phyloP scores from a whole-genome alignment of 2,113 vertebrate genomes.

The Megalops atlanticus region DNA sequence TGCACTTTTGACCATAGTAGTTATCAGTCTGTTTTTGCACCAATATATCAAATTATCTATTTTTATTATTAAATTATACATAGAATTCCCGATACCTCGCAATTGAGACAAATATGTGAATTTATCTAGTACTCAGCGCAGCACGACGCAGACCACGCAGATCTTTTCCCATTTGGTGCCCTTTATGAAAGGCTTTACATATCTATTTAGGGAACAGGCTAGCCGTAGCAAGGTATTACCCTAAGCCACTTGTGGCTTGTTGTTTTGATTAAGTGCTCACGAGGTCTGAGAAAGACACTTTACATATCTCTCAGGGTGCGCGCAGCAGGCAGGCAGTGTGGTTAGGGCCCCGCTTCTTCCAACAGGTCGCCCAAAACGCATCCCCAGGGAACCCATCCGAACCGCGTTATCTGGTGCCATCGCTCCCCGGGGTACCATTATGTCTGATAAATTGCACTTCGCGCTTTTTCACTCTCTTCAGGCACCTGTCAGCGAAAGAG shows the following conservation, averaged over 20 bases:
- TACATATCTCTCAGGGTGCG: slow-evolving; percentile 21
- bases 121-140: neutral
- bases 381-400: neutral
- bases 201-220: slow-evolving; percentile 49
- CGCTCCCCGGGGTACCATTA: neutral
- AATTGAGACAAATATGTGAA: too few relatives aligned
- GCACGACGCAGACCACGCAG: neutral
- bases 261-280: slow-evolving; percentile 59
- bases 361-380: neutral
- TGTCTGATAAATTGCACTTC: neutral
- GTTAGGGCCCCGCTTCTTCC: neutral
- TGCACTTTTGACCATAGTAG: neutral
- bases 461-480: neutral
- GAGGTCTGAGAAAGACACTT: slow-evolving; percentile 38
- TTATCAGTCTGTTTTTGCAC: neutral
- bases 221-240: slow-evolving; percentile 62
- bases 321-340: slow-evolving; percentile 11
- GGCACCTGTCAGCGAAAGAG: neutral
- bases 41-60: neutral
- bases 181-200: slow-evolving; percentile 56
- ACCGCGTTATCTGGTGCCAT: neutral
- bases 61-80: neutral
- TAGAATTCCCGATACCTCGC: too few relatives aligned
- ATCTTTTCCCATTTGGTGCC: slow-evolving; percentile 46
- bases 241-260: slow-evolving; percentile 67